Evolutionary conservation across 2,888 invertebrate genomes (phyloP), one percentile per base, ranked within the genome.

Genomic region (Acrobasis consociella): DNA sequence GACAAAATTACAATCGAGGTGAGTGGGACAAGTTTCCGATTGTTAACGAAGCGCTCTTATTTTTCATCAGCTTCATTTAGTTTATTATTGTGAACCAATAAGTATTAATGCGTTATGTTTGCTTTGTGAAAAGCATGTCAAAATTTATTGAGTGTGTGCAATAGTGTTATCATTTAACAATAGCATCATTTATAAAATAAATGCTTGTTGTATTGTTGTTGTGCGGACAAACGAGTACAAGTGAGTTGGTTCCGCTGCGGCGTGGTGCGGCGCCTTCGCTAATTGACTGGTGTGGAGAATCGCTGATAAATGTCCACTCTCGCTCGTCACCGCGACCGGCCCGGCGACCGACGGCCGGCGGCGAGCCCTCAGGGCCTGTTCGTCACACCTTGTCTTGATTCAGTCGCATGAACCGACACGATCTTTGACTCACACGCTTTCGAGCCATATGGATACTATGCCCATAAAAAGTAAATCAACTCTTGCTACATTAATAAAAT

Each of bases 201-300:
- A 67, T 68, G 72, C 74, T 78, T 78, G 80, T 79, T 77, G 75
- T 72, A 69, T 72, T 75, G 76, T 75, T 62, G 75, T 77, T 77
- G 71, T 73, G 73, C 69, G 73, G 73, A 77, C 73, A 76, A 76
- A 80, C 74, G 73, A 75, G 80, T 81, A 74, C 74, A 77, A 76
- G 70, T 55, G 37, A 5, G 55, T 77, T 74, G 72, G 77, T 77
- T 72, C 68, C 70, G 72, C 64, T 64, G 73, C 72, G 66, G 67
- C 72, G 73, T 72, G 66, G 67, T 72, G 73, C 72, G 74, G 79
- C 79, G 82, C 78, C 74, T 74, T 72, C 72, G 72, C 75, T 90
- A 90, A 91, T 90, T 90, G 90, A 86, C 78, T 81, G 74, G 80
- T 84, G 86, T 84, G 77, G 79, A 75, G 79, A 87, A 91, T 91